Percentiles rank a stretch among this genome's conserved stretches.
Evolutionary conservation across 2,797 vertebrate species (phyloP).

Genomic region (Tragopan temminckii): DNA sequence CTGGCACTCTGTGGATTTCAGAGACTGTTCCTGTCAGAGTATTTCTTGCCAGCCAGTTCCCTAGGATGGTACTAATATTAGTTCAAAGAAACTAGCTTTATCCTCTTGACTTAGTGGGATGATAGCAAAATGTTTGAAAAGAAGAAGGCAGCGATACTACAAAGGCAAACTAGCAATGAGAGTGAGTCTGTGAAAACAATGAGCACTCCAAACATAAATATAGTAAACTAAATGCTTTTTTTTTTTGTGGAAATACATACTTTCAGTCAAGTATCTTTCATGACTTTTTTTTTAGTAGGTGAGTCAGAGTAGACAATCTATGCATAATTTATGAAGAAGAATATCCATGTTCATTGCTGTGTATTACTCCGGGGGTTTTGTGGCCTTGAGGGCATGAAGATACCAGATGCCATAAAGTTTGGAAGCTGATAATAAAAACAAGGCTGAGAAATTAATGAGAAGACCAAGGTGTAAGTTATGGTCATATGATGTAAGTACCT

Average conservation of each 20-base stretch:
- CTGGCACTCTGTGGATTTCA: not conserved
- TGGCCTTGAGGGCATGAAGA: not conserved
- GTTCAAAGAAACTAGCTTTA: slow-evolving; percentile 44
- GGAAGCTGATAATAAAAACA: not conserved
- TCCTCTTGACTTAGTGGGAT: slow-evolving; percentile 9
- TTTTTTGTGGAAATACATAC: not conserved
- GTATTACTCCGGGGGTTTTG: not conserved
- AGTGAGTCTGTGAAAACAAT: slow-evolving; percentile 33
- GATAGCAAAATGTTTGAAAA: slow-evolving; percentile 20
- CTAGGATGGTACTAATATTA: slow-evolving; percentile 33
- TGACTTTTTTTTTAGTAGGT: not conserved
- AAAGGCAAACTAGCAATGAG: slow-evolving; percentile 19
- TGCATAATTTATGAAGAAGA: not conserved
- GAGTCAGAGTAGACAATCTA: not conserved
- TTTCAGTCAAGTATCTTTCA: not conserved
- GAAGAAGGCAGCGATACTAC: slow-evolving; percentile 31
- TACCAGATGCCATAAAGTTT: not conserved
- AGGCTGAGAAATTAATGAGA: not conserved
- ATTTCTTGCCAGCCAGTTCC: slow-evolving; percentile 10
- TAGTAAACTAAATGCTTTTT: not conserved
- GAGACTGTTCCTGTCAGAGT: not conserved
- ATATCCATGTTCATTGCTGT: not conserved
- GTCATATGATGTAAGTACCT: not conserved
- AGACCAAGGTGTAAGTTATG: not conserved
- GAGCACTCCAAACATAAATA: not conserved